phyloP scores from a whole-genome alignment of 1,140 invertebrate genomes.

The Saccostrea echinata region DNA sequence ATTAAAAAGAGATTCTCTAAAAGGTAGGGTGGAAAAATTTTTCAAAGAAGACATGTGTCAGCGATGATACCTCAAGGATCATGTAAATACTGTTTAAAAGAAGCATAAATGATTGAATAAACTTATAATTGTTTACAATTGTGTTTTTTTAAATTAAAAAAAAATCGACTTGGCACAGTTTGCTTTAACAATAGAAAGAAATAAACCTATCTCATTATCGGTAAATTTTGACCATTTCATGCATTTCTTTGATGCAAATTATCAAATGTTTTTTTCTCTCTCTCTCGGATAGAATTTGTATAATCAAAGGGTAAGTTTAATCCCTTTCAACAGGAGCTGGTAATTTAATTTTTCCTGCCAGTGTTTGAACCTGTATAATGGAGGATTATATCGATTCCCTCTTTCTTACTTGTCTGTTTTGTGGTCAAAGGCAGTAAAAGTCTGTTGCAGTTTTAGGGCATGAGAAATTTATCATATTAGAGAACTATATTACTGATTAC shows the following conservation, averaged over 20 bases:
- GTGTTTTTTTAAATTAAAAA: no score
- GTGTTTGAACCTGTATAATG: conserved; percentile 21
- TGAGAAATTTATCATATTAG: conserved; percentile 18
- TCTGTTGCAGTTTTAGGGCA: background rate
- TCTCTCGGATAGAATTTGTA: background rate
- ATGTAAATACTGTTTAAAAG: no score
- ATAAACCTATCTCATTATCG: background rate
- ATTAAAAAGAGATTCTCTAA: no score
- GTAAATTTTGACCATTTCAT: background rate
- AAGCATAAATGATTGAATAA: no score
- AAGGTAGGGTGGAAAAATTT: no score
- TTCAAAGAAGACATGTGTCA: no score
- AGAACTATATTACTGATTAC: background rate
- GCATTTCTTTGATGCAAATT: background rate
- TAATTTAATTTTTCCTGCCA: conserved; percentile 16
- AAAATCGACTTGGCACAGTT: no score
- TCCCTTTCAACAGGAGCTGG: background rate
- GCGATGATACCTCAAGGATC: no score
- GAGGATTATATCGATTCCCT: background rate
- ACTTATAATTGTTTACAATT: no score
- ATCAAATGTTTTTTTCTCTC: background rate
- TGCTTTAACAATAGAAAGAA: background rate
- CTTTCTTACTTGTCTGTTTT: background rate
- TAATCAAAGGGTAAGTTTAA: conserved; percentile 11
- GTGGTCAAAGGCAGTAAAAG: background rate